Conservation (phyloP, 2,888 invertebrate genomes). For the Tipula lateralis region DNA sequence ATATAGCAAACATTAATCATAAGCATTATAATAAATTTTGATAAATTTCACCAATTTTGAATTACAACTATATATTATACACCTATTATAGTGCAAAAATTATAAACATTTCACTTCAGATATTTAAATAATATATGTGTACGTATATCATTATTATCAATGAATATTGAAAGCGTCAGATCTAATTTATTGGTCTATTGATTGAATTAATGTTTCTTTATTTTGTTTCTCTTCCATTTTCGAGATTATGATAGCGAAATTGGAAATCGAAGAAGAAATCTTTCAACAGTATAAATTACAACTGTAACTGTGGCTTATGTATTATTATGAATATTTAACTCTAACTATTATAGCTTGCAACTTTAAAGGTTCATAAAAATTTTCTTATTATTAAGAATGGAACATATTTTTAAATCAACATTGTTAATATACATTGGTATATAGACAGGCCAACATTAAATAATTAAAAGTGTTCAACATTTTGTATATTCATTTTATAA, state of each 20-base stretch:
- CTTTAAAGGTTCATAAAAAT: too few species aligned
- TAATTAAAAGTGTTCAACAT: background rate
- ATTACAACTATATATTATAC: background rate
- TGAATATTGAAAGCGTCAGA: background rate
- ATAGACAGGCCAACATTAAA: too few species aligned
- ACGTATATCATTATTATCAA: constrained; percentile 2
- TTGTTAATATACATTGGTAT: too few species aligned
- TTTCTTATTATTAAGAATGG: too few species aligned
- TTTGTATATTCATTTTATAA: background rate
- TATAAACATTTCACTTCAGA: background rate
- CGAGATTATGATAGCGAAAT: background rate
- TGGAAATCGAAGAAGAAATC: background rate
- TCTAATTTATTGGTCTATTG: constrained; percentile 19
- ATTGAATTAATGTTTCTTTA: background rate
- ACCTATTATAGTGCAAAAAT: background rate
- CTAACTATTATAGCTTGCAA: too few species aligned
- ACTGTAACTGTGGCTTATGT: background rate
- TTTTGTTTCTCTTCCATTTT: background rate
- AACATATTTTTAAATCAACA: too few species aligned
- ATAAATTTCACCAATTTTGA: background rate
- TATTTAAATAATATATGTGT: too few species aligned
- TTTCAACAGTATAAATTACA: background rate
- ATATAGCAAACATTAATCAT: background rate
- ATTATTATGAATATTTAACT: background rate
- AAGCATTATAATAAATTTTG: background rate